Percentiles rank a stretch among this genome's conserved stretches.
These are phyloP conservation scores for Platygyra sinensis DNA, from an alignment of 64 coral and sea anemone species.

Conservation along the genomic window DNA sequence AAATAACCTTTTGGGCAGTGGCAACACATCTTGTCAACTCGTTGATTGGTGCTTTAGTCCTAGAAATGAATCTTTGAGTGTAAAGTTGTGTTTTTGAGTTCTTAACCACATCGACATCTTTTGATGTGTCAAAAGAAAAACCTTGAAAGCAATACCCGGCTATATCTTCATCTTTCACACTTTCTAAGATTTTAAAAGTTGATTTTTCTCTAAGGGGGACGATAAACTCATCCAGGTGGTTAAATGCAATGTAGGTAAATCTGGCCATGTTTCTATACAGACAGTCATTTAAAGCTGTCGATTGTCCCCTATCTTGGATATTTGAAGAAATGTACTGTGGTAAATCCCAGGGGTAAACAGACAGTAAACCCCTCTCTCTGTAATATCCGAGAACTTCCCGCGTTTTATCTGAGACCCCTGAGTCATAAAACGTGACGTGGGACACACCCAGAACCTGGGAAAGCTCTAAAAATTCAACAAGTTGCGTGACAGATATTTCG, in stretches of 20 bases:
- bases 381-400: conserved; percentile 39
- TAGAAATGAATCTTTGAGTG: not conserved
- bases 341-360: conserved; percentile 31
- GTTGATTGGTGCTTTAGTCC: not conserved
- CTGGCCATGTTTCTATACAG: conserved; percentile 39
- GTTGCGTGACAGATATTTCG: not conserved
- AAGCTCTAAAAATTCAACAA: conserved; percentile 61
- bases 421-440: conserved; percentile 52
- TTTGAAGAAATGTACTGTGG: conserved; percentile 28
- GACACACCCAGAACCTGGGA: conserved; percentile 45
- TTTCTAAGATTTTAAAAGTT: conserved; percentile 16
- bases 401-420: not conserved
- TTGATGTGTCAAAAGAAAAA: conserved; percentile 26
- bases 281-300: conserved; percentile 50
- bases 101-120: not conserved
- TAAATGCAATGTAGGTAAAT: conserved; percentile 34
- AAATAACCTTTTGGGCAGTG: not conserved
- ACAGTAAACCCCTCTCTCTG: conserved; percentile 26
- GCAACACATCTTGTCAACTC: conserved; percentile 2
- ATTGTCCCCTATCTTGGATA: conserved; percentile 46
- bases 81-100: not conserved
- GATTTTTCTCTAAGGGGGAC: conserved; percentile 21
- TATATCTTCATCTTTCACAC: not conserved
- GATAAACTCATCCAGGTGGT: conserved; percentile 62
- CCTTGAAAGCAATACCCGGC: conserved; percentile 57